Conservation (phyloP, 2,113 vertebrate species). For the Cariama cristata region DNA sequence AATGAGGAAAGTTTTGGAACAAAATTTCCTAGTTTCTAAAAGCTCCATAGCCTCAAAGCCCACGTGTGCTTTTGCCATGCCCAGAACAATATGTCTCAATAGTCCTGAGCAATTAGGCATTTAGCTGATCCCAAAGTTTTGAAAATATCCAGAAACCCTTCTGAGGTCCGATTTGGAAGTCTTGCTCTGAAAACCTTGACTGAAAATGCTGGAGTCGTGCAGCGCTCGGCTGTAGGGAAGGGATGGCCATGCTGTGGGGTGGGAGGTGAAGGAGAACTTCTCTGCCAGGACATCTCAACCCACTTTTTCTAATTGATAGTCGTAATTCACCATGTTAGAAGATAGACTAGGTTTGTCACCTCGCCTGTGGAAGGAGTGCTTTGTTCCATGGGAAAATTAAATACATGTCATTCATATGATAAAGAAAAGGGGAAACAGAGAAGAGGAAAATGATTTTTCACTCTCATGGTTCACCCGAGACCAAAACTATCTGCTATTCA, state of each 20-base stretch:
- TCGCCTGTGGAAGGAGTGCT: neutral
- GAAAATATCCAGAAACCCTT: neutral
- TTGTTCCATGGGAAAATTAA: neutral
- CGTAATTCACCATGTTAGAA: neutral
- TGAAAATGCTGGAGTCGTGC: neutral
- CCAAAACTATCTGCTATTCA: neutral
- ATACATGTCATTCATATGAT: neutral
- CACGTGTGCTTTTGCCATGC: neutral
- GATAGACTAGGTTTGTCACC: neutral
- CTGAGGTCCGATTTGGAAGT: neutral
- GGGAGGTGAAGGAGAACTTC: neutral
- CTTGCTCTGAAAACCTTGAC: neutral
- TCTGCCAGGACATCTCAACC: neutral
- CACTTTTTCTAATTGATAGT: neutral
- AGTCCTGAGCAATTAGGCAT: neutral
- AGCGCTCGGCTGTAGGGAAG: neutral
- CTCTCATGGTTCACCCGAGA: neutral
- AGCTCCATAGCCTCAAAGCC: neutral
- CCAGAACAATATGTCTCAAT: neutral
- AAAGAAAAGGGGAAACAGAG: neutral
- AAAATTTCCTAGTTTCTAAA: neutral
- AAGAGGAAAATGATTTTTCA: neutral
- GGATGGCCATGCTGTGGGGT: neutral
- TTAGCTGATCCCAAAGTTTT: neutral
- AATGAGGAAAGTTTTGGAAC: neutral